Conservation (phyloP, 2,888 invertebrate species). For the Mesorhabditis sp. region DNA sequence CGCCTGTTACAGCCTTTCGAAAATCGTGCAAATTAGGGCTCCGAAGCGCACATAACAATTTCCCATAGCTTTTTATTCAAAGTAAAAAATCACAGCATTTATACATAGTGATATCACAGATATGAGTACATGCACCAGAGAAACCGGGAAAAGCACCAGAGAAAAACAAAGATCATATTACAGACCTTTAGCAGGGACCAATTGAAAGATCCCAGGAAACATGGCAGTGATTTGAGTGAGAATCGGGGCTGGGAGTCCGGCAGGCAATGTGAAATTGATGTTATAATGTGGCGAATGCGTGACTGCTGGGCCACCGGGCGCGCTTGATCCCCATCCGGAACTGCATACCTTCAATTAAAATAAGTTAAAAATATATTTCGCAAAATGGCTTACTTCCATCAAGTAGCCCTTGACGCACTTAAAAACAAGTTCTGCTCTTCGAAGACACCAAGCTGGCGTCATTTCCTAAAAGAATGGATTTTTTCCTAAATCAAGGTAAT, state of each 20-base stretch:
- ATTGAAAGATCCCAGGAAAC: background rate
- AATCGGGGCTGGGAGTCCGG: conserved; percentile 70
- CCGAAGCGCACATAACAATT: too few relatives aligned
- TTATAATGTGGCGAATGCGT: conserved; percentile 68
- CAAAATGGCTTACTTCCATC: conserved; percentile 75
- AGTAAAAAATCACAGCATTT: too few relatives aligned
- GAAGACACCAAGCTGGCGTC: conserved; percentile 92
- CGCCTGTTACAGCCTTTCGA: too few relatives aligned
- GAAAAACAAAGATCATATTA: background rate
- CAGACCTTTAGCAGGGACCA: background rate
- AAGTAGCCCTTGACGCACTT: conserved; percentile 99
- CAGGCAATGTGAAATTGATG: conserved; percentile 79
- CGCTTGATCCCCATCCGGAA: conserved; percentile 22
- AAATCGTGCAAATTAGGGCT: too few relatives aligned
- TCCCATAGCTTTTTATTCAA: too few relatives aligned
- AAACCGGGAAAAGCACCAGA: too few relatives aligned
- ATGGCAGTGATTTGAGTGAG: background rate
- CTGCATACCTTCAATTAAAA: conserved; percentile 30
- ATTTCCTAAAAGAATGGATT: conserved; percentile 62
- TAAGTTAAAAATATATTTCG: background rate
- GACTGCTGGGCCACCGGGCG: conserved; percentile 18
- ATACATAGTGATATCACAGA: too few relatives aligned
- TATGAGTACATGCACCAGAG: too few relatives aligned
- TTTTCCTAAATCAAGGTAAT: background rate
- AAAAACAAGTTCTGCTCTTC: conserved; percentile 90